Percentiles rank a stretch among this genome's conserved stretches.
phyloP scores from a whole-genome alignment of 2,888 invertebrate species.

The Mactromeris polynyma region DNA sequence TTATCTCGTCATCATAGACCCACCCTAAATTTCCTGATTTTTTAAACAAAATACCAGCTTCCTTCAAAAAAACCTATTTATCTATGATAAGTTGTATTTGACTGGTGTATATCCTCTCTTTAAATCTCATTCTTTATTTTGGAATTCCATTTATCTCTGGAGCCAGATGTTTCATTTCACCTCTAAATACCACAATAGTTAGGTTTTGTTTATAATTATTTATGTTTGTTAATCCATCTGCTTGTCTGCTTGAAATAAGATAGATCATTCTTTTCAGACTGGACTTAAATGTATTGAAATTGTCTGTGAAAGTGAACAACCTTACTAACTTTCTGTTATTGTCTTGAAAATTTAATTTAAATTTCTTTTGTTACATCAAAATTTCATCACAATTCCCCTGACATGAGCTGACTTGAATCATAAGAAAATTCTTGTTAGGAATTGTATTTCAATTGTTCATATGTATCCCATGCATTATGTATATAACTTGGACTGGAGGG shows the following conservation, averaged over 20 bases:
- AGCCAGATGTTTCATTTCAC: constrained; percentile 21
- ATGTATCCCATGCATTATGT: background rate
- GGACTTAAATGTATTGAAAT: background rate
- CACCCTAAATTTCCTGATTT: background rate
- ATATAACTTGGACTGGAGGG: background rate
- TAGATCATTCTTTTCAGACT: background rate
- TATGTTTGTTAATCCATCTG: constrained; percentile 35
- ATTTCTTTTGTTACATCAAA: background rate
- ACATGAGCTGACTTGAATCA: background rate
- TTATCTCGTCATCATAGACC: background rate
- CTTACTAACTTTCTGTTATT: background rate
- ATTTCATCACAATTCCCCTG: background rate
- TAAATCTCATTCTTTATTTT: background rate
- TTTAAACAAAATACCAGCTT: constrained; percentile 2
- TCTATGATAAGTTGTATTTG: constrained; percentile 1
- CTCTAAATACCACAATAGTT: background rate
- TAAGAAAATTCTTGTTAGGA: background rate
- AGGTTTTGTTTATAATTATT: constrained; percentile 28
- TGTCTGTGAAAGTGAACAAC: background rate
- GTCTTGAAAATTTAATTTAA: background rate
- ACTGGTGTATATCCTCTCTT: background rate
- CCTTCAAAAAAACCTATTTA: background rate
- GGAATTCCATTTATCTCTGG: background rate
- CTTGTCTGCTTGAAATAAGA: background rate
- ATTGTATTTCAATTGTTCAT: background rate